Evolutionary conservation across 1,140 invertebrate genomes (phyloP), one percentile per base, ranked within the genome.

Genomic region (Drosophila pandora): DNA sequence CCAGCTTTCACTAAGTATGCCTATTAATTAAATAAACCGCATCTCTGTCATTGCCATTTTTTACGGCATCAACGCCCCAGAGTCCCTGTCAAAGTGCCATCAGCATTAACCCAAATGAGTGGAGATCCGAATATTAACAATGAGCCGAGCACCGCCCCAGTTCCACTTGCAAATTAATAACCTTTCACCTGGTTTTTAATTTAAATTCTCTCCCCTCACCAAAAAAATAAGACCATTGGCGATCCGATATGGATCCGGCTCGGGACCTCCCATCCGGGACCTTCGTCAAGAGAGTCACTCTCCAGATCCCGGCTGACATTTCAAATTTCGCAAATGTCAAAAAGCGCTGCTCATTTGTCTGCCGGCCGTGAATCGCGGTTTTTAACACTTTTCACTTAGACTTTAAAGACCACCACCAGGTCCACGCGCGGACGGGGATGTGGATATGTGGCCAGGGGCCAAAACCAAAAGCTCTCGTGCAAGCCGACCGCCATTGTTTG

Each of bases 381-480:
- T 88, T 88, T 88, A 88, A 89, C 83, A 88, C 83, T 88, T 88
- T 88, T 88, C 83, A 88, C 83, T 88, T 88, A 88, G 77, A 59
- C 64, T 17, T 13, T 9, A 47, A 63, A 28, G 43, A 10, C 43
- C 43, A 37, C 32, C 32, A 34, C 50, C 30, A 28, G 41, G 56
- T 60, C 69, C 17, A 12, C 22, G 39, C 21, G 13, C 41, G 23
- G 12, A 48, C 57, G 37, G 28, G 39, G 30, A 17, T 12, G 25
- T 52, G 10, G 6, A 63, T 64, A 60, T 57, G 53, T 59, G 55
- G 68, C 79, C 75, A 23, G 57, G 39, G 76, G 80, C 53, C 63
- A 75, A 70, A 52, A 37, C 63, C 43, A 55, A 65, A 67, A 68
- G 62, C 63, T 62, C 50, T 53, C 45, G 55, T 56, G 68, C 53